Base-by-base conservation (phyloP, 2,113 vertebrate species). In the Tachysurus vachellii region DNA sequence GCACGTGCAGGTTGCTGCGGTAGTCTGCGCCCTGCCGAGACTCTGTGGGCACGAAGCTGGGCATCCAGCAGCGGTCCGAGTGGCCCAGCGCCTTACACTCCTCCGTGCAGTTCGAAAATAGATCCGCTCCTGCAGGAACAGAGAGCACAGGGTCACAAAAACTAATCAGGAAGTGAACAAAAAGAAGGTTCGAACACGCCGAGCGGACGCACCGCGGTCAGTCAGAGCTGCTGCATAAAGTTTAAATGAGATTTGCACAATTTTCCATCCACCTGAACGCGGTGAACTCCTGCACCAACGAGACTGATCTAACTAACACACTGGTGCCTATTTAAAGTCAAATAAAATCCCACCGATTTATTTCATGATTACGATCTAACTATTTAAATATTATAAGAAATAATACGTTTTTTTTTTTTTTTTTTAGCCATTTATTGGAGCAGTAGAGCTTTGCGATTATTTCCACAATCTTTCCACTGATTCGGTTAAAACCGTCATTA, bases 21-120 rank as follows among this genome's bases (percentile, higher is more conserved):
- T 99, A 99, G 95, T 99, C 98, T 0, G 97, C 97, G 85, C 96
- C 98, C 94, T 99, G 98, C 90, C 97, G 97, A 91, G 97, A 96
- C 79, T 99, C 98, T 0, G 98, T 95, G 71, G 98, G 95, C 91
- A 98, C 95, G 88, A 99, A 99, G 91, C 96, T 97, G 85, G 98
- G 98, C 98, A 99, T 99, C 98, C 98, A 99, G 96, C 98, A 99
- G 93, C 98, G 96, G 90, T 99, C 98, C 0, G 98, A 99, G 95
- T 99, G 98, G 92, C 98, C 98, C 91, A 99, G 94, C 5, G 98
- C 98, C 95, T 99, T 99, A 92, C 98, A 99, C 94, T 99, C 98
- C 93, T 99, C 98, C 0, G 98, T 99, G 95, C 98, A 99, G 93
- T 99, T 99, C 89, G 98, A 99, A 94, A 99, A 99, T 89, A 99